A percentile compares a stretch with the other conserved stretches of the same genome.
phyloP scores from a whole-genome alignment of 1,140 invertebrate genomes.

The Lucilia sericata region DNA sequence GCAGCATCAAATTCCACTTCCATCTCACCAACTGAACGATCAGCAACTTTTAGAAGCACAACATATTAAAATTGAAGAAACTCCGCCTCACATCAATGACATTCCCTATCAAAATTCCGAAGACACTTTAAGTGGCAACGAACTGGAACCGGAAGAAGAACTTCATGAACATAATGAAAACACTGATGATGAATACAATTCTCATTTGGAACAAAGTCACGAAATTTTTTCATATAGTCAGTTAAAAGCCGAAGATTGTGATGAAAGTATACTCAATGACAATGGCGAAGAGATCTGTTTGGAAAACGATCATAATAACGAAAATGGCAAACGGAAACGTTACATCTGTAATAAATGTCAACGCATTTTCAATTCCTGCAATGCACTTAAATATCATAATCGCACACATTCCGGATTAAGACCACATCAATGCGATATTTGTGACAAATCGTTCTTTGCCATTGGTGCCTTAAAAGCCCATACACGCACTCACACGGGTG shows the following conservation, averaged over 20 bases:
- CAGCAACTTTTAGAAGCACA: constrained; percentile 20
- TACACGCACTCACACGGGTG: constrained; percentile 78
- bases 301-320: background rate
- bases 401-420: constrained; percentile 80
- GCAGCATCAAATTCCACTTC: background rate
- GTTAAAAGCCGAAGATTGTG: background rate
- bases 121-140: background rate
- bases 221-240: background rate
- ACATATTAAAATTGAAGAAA: constrained; percentile 34
- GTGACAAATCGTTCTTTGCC: constrained; percentile 80
- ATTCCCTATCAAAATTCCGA: constrained; percentile 25
- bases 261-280: background rate
- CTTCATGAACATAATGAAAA: background rate
- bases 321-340: constrained; percentile 53
- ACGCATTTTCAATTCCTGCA: constrained; percentile 82
- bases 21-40: background rate
- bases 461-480: constrained; percentile 83
- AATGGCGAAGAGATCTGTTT: background rate
- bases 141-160: background rate
- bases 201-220: background rate
- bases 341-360: constrained; percentile 74
- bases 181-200: constrained; percentile 6
- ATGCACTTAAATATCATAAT: constrained; percentile 87
- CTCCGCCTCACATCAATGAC: background rate
- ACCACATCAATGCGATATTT: constrained; percentile 84